phyloP scores from a whole-genome alignment of 2,888 invertebrate species.

The Rhaphigaster nebulosa region DNA sequence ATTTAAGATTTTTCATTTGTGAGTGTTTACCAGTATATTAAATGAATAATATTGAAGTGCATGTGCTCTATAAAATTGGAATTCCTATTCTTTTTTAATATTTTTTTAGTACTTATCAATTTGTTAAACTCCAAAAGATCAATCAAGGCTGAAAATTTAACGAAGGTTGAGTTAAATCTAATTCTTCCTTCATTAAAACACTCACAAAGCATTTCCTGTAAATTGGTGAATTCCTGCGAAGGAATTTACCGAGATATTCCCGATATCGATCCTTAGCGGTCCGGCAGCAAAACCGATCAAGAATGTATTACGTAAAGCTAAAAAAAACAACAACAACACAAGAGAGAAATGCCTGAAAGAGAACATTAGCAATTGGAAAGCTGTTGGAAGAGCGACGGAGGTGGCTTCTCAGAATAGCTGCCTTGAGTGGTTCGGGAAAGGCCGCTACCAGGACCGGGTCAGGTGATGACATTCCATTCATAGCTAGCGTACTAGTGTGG shows the following conservation, averaged over 20 bases:
- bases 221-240: not conserved
- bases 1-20: no score
- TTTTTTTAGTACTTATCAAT: no score
- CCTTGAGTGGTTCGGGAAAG: slow-evolving; percentile 9
- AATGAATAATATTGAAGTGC: no score
- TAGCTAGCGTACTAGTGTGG: not conserved
- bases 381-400: slow-evolving; percentile 24
- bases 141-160: no score
- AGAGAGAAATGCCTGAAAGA: not conserved
- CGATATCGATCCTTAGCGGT: no score
- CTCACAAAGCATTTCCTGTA: not conserved
- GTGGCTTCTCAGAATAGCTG: not conserved
- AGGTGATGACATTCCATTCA: slow-evolving; percentile 37
- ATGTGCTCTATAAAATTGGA: no score
- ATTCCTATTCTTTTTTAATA: no score
- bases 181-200: slow-evolving; percentile 15
- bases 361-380: slow-evolving; percentile 24
- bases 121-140: no score
- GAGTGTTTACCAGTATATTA: no score
- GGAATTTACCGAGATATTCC: not conserved
- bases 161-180: no score
- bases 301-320: not conserved
- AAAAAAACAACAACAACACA: not conserved
- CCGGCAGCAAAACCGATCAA: not conserved
- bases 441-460: slow-evolving; percentile 21